phyloP scores from a whole-genome alignment of 1,140 invertebrate species.

The Melitaea cinxia region DNA sequence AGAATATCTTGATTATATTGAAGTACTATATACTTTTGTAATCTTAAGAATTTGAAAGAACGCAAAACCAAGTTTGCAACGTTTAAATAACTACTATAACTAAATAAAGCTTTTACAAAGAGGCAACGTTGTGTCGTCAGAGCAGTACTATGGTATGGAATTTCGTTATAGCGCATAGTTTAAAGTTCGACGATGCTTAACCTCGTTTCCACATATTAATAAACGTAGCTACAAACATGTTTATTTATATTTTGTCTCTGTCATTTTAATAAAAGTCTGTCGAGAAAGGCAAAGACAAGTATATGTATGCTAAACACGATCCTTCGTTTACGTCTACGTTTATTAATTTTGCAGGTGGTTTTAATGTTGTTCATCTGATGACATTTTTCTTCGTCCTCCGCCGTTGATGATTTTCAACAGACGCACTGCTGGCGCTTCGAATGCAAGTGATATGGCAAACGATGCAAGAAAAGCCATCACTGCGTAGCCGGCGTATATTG shows the following conservation, averaged over 20 bases:
- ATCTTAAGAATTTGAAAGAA: neutral
- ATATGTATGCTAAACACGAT: neutral
- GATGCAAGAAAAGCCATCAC: conserved; percentile 89
- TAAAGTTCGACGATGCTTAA: conserved; percentile 5
- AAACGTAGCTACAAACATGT: neutral
- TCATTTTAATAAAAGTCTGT: neutral
- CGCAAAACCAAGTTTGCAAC: neutral
- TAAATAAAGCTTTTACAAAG: conserved; percentile 39
- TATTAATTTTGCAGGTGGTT: neutral
- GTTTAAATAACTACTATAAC: conserved; percentile 36
- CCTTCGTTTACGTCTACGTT: neutral
- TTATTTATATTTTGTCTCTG: neutral
- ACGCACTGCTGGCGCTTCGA: conserved; percentile 90
- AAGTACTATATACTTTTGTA: neutral
- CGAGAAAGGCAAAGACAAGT: neutral
- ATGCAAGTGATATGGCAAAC: conserved; percentile 88
- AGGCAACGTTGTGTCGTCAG: conserved; percentile 31
- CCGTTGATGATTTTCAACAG: conserved; percentile 85
- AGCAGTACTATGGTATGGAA: conserved; percentile 15
- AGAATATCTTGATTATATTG: too few relatives aligned
- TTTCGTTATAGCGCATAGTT: conserved; percentile 12
- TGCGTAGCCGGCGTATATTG: conserved; percentile 89
- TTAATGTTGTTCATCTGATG: conserved; percentile 2
- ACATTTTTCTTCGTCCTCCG: conserved; percentile 43
- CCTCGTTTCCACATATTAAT: neutral